These are phyloP conservation scores for Xiphydria camelus DNA, from an alignment of 2,888 invertebrate species.

Conservation along the genomic window DNA sequence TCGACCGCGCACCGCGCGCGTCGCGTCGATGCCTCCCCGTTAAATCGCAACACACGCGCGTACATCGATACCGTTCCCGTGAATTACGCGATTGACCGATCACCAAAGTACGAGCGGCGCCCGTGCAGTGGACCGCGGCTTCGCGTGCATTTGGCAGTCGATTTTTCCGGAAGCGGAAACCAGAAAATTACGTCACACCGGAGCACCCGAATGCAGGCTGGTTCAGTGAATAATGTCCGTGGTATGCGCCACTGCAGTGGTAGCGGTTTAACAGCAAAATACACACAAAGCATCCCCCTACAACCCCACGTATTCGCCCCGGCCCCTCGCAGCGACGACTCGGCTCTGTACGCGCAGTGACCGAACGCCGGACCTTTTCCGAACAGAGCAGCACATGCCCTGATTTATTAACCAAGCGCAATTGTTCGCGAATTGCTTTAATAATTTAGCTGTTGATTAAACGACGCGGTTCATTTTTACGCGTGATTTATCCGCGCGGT, in stretches of 20 bases:
- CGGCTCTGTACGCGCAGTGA: background rate
- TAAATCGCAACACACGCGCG: too few species aligned
- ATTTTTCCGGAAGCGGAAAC: conserved; percentile 36
- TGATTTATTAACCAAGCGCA: conserved; percentile 51
- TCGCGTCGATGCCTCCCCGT: too few species aligned
- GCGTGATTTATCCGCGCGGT: conserved; percentile 39
- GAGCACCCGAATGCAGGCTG: conserved; percentile 9
- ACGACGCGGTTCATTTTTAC: conserved; percentile 47
- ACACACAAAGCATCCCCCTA: conserved; percentile 14
- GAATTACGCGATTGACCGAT: too few species aligned
- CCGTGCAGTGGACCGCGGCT: too few species aligned
- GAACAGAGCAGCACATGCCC: conserved; percentile 21
- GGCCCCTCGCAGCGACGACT: too few species aligned
- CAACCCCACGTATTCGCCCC: background rate
- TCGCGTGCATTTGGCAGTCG: background rate
- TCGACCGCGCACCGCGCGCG: too few species aligned
- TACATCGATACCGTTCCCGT: too few species aligned
- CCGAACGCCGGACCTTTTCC: background rate
- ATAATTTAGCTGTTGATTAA: conserved; percentile 56
- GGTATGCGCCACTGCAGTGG: conserved; percentile 32
- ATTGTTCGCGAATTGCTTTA: conserved; percentile 51
- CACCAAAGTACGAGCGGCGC: too few species aligned
- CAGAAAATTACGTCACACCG: conserved; percentile 44
- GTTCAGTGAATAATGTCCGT: conserved; percentile 32
- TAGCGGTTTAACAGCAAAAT: conserved; percentile 27